Conservation (phyloP, 2,888 invertebrate genomes). For the Thecophora atra region DNA sequence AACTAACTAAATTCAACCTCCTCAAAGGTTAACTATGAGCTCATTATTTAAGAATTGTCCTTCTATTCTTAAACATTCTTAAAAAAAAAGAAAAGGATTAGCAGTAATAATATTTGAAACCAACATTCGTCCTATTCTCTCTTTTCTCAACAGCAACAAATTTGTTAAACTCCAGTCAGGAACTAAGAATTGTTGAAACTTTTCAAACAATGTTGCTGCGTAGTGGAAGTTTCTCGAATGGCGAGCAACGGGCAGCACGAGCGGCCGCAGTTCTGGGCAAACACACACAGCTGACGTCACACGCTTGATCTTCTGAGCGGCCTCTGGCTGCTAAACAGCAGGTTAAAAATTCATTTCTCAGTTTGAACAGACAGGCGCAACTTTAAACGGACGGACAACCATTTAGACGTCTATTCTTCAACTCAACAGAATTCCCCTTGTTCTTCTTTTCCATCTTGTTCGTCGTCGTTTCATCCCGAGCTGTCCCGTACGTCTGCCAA, state of each 20-base stretch:
- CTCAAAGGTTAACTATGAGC: too few relatives aligned
- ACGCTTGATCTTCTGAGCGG: not conserved
- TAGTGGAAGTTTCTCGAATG: not conserved
- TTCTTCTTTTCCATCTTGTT: too few relatives aligned
- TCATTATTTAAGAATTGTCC: too few relatives aligned
- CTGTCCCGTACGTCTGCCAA: constrained; percentile 43
- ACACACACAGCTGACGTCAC: not conserved
- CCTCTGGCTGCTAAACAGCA: not conserved
- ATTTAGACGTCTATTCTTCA: constrained; percentile 2
- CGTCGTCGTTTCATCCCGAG: too few relatives aligned
- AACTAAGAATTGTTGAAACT: not conserved
- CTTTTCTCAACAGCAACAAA: too few relatives aligned
- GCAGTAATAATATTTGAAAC: too few relatives aligned
- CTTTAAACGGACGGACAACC: not conserved
- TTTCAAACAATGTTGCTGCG: not conserved
- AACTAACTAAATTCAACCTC: too few relatives aligned
- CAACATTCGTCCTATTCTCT: too few relatives aligned
- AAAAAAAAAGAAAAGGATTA: too few relatives aligned
- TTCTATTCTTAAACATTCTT: too few relatives aligned
- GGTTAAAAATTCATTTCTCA: constrained; percentile 6
- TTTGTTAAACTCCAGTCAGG: not conserved
- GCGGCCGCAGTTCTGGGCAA: not conserved
- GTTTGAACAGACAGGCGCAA: not conserved
- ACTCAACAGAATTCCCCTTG: not conserved
- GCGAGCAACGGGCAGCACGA: not conserved